Percentiles rank a stretch among this genome's conserved stretches.
These are phyloP conservation scores for Panthera uncia DNA, from an alignment of 2,113 vertebrate species.

Conservation along the genomic window DNA sequence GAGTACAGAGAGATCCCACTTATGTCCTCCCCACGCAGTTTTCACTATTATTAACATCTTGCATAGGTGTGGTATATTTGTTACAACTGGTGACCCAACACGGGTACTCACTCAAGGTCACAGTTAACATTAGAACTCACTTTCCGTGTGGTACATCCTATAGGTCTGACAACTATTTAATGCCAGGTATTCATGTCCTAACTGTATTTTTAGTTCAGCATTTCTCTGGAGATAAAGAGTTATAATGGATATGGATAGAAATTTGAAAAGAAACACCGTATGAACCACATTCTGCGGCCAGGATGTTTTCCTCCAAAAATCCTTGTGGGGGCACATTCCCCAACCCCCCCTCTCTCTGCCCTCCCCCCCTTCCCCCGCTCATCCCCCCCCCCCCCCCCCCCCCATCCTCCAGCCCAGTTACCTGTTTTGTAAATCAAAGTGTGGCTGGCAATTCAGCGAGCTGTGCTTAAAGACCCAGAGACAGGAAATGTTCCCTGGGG, in stretches of 20 bases:
- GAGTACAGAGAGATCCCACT: not conserved
- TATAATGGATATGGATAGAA: not conserved
- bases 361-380: accelerated
- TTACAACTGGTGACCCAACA: not conserved
- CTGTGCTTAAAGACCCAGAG: constrained; percentile 74
- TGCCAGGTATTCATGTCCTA: not conserved
- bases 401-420: not conserved
- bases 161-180: not conserved
- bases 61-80: not conserved
- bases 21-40: not conserved
- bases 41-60: not conserved
- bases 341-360: not conserved
- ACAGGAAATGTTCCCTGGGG: constrained; percentile 68
- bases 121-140: not conserved
- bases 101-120: not conserved
- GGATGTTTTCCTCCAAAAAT: not conserved
- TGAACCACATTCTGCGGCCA: not conserved
- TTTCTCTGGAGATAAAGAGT: not conserved
- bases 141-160: not conserved
- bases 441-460: constrained; percentile 63
- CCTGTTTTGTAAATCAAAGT: constrained; percentile 76
- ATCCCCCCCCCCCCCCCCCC: accelerated
- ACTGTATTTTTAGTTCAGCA: not conserved
- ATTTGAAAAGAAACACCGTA: not conserved
- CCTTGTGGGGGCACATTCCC: too few relatives aligned